Conservation (phyloP, 2,113 vertebrate species). For the Aptenodytes patagonicus region DNA sequence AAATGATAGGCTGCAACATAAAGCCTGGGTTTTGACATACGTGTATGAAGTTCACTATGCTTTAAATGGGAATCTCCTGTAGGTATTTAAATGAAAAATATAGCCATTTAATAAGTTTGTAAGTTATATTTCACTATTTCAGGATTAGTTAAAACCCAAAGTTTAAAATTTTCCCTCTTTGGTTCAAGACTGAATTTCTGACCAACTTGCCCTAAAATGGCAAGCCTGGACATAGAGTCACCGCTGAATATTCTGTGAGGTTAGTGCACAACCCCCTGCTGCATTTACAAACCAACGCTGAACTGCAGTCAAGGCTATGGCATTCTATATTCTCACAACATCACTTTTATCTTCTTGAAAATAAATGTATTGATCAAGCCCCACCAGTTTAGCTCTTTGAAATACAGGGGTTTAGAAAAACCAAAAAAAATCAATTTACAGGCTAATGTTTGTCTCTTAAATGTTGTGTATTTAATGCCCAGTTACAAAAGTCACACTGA, state of each 20-base stretch:
- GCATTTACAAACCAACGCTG: not conserved
- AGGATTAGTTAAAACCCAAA: not conserved
- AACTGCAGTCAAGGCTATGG: not conserved
- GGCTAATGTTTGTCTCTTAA: not conserved
- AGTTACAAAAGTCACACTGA: not conserved
- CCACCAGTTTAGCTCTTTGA: not conserved
- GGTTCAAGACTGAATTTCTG: not conserved
- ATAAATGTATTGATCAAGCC: not conserved
- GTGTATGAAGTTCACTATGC: not conserved
- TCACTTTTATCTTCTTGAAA: not conserved
- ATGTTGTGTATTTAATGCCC: not conserved
- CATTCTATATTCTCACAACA: not conserved
- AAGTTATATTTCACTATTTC: not conserved
- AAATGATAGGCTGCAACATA: not conserved
- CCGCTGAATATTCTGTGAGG: not conserved
- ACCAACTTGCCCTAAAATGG: not conserved
- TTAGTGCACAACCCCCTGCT: not conserved
- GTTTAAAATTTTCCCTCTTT: not conserved
- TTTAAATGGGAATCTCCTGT: not conserved
- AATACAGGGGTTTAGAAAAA: not conserved
- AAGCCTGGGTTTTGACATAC: not conserved
- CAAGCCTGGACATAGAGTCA: not conserved
- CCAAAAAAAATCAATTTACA: not conserved
- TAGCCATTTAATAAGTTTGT: not conserved
- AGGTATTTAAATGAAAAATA: not conserved